Percentiles rank a stretch among this genome's conserved stretches.
These are phyloP conservation scores for Oryzias woworae DNA, from an alignment of 2,113 vertebrate genomes.

Conservation along the genomic window DNA sequence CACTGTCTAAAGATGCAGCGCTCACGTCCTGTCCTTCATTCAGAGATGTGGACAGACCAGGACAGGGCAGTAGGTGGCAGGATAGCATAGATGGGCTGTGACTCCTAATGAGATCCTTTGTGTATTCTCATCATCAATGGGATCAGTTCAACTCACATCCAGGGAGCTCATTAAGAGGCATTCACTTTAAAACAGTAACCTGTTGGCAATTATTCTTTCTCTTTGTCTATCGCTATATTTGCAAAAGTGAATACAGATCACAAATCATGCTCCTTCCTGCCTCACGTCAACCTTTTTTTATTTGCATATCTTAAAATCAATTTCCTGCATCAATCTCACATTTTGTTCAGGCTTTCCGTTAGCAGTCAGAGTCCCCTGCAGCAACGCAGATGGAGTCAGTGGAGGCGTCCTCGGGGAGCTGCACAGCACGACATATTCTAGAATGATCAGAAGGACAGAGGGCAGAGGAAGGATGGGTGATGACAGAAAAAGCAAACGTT, in stretches of 20 bases:
- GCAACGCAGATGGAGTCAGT: conserved; percentile 13
- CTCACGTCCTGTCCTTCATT: conserved; percentile 55
- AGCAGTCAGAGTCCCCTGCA: conserved; percentile 38
- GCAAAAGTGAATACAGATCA: conserved; percentile 1
- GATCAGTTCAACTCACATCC: conserved; percentile 21
- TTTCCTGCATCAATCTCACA: conserved; percentile 6
- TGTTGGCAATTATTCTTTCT: conserved; percentile 16
- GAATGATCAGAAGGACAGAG: conserved; percentile 42
- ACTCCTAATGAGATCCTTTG: conserved; percentile 71
- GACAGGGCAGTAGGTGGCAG: conserved; percentile 41
- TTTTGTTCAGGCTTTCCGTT: conserved; percentile 32
- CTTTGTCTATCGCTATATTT: conserved; percentile 22
- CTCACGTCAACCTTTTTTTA: neutral
- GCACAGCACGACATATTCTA: conserved; percentile 42
- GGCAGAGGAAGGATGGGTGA: conserved; percentile 3
- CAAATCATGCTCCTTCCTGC: conserved; percentile 4
- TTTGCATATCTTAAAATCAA: neutral
- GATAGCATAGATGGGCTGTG: conserved; percentile 40
- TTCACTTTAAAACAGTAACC: conserved; percentile 53
- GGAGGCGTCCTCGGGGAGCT: conserved; percentile 33
- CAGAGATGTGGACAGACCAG: conserved; percentile 36
- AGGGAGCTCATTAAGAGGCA: conserved; percentile 63
- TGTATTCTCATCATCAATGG: conserved; percentile 40
- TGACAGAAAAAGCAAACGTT: conserved; percentile 11
- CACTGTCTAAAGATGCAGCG: conserved; percentile 25